phyloP scores from a whole-genome alignment of 2,888 invertebrate genomes.

The Cerastoderma edule region DNA sequence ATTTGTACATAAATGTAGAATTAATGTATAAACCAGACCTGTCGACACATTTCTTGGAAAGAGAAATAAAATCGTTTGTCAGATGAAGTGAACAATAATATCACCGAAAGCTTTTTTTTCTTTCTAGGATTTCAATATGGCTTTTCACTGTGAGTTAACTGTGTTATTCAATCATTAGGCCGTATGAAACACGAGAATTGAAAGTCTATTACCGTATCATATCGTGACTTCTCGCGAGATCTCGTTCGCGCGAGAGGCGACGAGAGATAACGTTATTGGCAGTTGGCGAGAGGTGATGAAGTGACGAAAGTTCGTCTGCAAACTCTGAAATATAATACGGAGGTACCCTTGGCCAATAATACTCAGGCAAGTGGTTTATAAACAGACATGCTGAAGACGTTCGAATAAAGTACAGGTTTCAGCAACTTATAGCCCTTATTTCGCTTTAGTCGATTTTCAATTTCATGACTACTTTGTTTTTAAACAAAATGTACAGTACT shows the following conservation, averaged over 20 bases:
- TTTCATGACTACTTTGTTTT: no score
- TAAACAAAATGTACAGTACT: no score
- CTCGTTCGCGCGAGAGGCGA: slow-evolving; percentile 29
- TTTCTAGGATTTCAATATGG: neutral
- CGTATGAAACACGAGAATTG: slow-evolving; percentile 19
- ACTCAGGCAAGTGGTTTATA: no score
- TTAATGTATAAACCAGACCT: neutral
- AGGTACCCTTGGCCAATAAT: no score
- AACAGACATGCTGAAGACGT: no score
- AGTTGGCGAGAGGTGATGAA: slow-evolving; percentile 17
- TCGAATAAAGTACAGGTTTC: no score
- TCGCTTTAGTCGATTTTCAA: no score
- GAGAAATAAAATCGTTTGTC: slow-evolving; percentile 2
- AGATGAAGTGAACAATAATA: slow-evolving; percentile 7
- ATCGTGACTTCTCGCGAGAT: slow-evolving; percentile 26
- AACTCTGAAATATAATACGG: slow-evolving; percentile 31
- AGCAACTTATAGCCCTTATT: no score
- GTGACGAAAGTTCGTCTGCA: slow-evolving; percentile 38
- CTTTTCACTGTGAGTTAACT: neutral
- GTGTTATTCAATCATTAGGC: slow-evolving; percentile 26
- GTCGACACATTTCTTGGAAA: slow-evolving; percentile 1
- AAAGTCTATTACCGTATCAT: slow-evolving; percentile 25
- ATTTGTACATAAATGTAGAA: no score
- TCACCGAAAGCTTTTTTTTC: neutral
- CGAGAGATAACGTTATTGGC: slow-evolving; percentile 49